phyloP scores from a whole-genome alignment of 2,113 vertebrate species.

The Ochotona curzoniae region DNA sequence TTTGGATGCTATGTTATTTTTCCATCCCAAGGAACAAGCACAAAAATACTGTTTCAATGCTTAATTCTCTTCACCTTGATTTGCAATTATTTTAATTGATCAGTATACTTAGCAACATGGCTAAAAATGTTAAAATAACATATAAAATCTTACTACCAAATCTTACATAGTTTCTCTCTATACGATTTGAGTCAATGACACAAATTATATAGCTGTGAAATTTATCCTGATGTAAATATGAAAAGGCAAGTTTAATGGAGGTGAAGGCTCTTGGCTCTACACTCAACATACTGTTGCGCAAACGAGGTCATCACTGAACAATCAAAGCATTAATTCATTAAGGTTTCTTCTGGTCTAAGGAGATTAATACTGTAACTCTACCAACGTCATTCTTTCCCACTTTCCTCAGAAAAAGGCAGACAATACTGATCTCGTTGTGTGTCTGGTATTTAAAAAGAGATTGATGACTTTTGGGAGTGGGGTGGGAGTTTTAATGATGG shows the following conservation, averaged over 20 bases:
- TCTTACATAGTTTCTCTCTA: not conserved
- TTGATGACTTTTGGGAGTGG: not conserved
- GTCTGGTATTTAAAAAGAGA: slow-evolving; percentile 5
- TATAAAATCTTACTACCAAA: not conserved
- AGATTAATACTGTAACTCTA: not conserved
- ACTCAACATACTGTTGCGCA: not conserved
- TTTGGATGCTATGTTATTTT: not conserved
- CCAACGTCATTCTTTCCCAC: not conserved
- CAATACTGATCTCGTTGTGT: not conserved
- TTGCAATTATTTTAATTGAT: slow-evolving; percentile 6
- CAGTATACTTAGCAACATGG: not conserved
- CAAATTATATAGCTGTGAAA: not conserved
- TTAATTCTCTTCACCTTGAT: not conserved
- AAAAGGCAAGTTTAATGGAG: not conserved
- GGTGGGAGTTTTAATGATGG: not conserved
- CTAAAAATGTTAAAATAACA: not conserved
- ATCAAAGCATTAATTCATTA: not conserved
- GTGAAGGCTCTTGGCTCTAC: not conserved
- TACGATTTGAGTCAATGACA: not conserved
- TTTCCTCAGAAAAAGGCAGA: slow-evolving; percentile 12
- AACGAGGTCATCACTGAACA: not conserved
- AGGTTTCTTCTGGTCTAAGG: not conserved
- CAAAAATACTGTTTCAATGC: not conserved
- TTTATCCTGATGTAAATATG: not conserved
- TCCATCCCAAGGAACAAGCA: slow-evolving; percentile 30